Evolutionary conservation across 1,140 invertebrate species (phyloP), one percentile per base, ranked within the genome.

Genomic region (Bicyclus anynana): DNA sequence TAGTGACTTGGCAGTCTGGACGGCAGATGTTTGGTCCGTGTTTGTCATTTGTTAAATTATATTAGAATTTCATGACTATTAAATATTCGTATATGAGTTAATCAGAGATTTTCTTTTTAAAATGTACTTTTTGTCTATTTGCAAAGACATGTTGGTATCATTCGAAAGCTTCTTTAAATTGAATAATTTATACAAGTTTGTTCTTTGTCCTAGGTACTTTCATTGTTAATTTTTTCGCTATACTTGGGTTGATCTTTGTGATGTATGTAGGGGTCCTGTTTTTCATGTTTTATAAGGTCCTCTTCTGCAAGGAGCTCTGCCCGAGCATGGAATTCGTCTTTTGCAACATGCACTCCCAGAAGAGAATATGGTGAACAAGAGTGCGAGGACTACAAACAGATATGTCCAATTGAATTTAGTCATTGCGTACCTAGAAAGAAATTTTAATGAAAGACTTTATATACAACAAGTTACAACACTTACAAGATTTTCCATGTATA

Each of bases 251-350:
- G 10, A 4, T 5, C 5, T 7, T 10, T 0, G 7, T 33, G 10
- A 10, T 12, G 4, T 2, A 33, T 12, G 10, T 33, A 1, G 2
- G 12, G 29, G 12, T 33, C 1, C n/a, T 1, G 5, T 21, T 35
- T 14, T 6, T 63, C 55, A 80, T 27, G 72, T 52, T 38, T 67
- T 67, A 38, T 72, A 80, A 9, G 82, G 77, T 1, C 82, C 80
- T 5, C 79, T 63, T 2, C 70, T 64, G 52, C 82, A 85, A 2
- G 82, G 80, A 0, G 77, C 74, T 9, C 65, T 58, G 4, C 82
- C 82, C 1, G 69, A 26, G 46, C 82, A 85, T 0, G 79, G 55
- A 0, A 83, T 62, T 2, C 51, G 69, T 48, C 72, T 81, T 55
- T 70, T 77, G 47, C 77, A 69, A 18, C 77, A 76, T 7, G 65